Evolutionary conservation across 2,888 invertebrate genomes (phyloP), one percentile per base, ranked within the genome.

Genomic region (Drosophila subquinaria): DNA sequence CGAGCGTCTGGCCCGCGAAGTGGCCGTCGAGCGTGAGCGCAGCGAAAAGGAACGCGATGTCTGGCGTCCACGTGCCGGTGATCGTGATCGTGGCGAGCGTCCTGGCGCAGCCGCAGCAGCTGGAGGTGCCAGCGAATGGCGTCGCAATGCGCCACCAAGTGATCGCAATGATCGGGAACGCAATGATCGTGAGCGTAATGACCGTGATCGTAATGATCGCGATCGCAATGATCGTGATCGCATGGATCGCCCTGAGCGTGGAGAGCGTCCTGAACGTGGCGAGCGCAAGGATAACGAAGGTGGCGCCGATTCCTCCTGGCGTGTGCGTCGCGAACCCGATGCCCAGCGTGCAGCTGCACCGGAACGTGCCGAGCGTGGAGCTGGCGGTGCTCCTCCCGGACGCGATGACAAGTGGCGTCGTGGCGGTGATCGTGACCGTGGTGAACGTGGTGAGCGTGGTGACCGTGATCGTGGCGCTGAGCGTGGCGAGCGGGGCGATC

Each of bases 1-100:
- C n/a, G 93, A 94, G 6, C 91, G 91, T 64, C 66, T 91, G 48
- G 76, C 91, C 20, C 88, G 90, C 20, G 84, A 92, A 71, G 91
- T 91, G 57, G 90, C 90, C 15, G 91, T 92, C 20, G 90, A 90
- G 85, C 85, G 90, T 8, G 91, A 92, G 15, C 87, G 89, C 27
- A 83, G 80, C 42, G 92, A 92, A 3, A 91, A 90, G 47, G 91
- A 91, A 0, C 87, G 90, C 13, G 92, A 91, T 55, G 89, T 75
- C 4, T 91, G 92, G 92, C 91, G 92, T 62, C 85, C 84, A 65
- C 90, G 90, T 51, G 72, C 72, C 27, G 45, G 45, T 13, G 45
- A 47, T 8, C 17, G 42, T 3, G 83, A 82, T 5, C 81, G 89
- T 8, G 69, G 69, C 10, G 91, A 85, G n/a, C 65, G 82, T 30